Conservation (phyloP, 2,113 vertebrate species). For the Verasper variegatus region DNA sequence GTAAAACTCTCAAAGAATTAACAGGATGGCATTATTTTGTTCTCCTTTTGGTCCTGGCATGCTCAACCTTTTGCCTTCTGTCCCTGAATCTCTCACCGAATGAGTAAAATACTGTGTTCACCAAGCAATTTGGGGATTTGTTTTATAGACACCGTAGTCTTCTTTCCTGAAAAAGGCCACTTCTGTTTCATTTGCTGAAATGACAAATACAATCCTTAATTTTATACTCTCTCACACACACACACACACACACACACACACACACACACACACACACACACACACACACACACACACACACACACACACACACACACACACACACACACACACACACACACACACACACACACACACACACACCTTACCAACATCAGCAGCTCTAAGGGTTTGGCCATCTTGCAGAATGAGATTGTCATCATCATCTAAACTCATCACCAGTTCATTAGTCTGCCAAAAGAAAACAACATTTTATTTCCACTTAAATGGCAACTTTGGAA, state of each 20-base stretch:
- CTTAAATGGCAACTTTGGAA: not conserved
- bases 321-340: too few species aligned
- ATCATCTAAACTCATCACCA: constrained; percentile 92
- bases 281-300: too few species aligned
- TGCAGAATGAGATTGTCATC: constrained; percentile 88
- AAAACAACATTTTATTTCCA: not conserved
- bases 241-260: too few species aligned
- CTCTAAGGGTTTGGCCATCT: constrained; percentile 82
- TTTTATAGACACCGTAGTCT: constrained; percentile 90
- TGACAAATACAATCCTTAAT: not conserved
- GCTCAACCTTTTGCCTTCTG: constrained; percentile 14
- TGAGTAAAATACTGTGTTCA: constrained; percentile 33
- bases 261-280: too few species aligned
- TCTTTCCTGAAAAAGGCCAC: constrained; percentile 91
- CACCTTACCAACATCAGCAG: constrained; percentile 90
- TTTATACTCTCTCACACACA: too few species aligned
- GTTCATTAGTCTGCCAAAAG: constrained; percentile 88
- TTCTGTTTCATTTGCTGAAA: constrained; percentile 91
- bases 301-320: too few species aligned
- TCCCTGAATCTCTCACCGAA: not conserved
- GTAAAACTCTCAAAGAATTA: not conserved
- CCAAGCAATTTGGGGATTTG: constrained; percentile 85
- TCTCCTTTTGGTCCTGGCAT: not conserved
- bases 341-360: too few species aligned
- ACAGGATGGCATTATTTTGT: not conserved